Conservation (phyloP, 2,113 vertebrate species). For the Sceloporus undulatus region DNA sequence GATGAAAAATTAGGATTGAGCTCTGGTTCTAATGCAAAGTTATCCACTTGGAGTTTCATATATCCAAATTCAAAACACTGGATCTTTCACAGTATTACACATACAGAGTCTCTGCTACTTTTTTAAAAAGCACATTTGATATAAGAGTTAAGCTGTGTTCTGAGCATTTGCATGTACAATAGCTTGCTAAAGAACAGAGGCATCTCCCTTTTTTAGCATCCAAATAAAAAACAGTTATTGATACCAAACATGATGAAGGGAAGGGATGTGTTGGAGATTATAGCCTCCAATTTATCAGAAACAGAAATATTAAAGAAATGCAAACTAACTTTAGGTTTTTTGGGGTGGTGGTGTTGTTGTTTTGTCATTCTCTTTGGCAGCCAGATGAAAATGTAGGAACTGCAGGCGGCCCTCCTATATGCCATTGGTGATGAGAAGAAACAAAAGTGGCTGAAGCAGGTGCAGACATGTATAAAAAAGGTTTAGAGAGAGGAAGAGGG, state of each 20-base stretch:
- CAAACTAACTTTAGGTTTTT: not conserved
- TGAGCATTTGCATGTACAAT: not conserved
- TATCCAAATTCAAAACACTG: not conserved
- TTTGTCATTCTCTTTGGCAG: not conserved
- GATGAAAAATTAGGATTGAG: not conserved
- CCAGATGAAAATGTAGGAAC: not conserved
- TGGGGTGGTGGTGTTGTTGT: not conserved
- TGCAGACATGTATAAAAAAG: not conserved
- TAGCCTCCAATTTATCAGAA: not conserved
- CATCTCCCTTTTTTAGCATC: not conserved
- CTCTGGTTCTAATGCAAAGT: not conserved
- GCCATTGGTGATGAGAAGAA: not conserved
- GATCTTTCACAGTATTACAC: too few species aligned
- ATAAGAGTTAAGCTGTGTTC: not conserved
- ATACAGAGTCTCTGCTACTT: not conserved
- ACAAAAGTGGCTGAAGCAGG: not conserved
- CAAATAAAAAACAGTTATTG: not conserved
- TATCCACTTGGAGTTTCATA: not conserved
- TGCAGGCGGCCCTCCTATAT: not conserved
- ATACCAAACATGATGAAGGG: not conserved
- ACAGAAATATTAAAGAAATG: slow-evolving; percentile 8
- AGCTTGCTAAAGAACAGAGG: not conserved
- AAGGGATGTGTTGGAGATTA: not conserved
- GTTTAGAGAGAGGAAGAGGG: not conserved
- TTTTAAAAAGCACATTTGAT: not conserved